phyloP scores from a whole-genome alignment of 2,888 invertebrate species.

The Cenopis cana region DNA sequence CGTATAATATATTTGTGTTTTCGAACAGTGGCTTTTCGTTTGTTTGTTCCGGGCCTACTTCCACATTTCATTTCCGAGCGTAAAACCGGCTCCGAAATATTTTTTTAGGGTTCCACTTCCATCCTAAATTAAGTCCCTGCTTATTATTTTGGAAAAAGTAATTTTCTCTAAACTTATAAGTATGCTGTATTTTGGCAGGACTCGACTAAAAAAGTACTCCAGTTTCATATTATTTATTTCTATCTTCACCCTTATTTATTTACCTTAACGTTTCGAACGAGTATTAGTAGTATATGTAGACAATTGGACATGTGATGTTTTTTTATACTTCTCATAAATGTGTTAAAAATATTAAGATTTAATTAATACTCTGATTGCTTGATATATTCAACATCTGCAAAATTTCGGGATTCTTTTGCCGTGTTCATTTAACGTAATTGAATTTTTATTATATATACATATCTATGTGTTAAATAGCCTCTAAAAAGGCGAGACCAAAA shows the following conservation, averaged over 20 bases:
- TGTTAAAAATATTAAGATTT: background rate
- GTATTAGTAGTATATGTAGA: too few relatives aligned
- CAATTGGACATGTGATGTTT: background rate
- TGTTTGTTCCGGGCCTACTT: slow-evolving; percentile 64
- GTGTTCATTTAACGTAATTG: slow-evolving; percentile 54
- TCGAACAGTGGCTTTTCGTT: slow-evolving; percentile 50
- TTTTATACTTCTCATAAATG: background rate
- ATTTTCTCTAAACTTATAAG: too few relatives aligned
- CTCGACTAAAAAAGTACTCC: too few relatives aligned
- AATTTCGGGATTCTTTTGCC: background rate
- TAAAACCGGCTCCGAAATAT: slow-evolving; percentile 64
- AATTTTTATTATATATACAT: slow-evolving; percentile 52
- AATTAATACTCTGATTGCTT: background rate
- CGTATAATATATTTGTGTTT: slow-evolving; percentile 26
- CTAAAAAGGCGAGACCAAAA: slow-evolving; percentile 70
- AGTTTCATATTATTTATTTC: too few relatives aligned
- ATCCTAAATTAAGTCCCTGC: slow-evolving; percentile 1
- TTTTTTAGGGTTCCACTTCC: slow-evolving; percentile 60
- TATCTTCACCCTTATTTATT: too few relatives aligned
- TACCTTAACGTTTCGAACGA: background rate
- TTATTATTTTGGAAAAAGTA: background rate
- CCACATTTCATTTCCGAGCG: slow-evolving; percentile 65
- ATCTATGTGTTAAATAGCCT: slow-evolving; percentile 66
- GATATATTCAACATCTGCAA: background rate
- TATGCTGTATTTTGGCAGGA: background rate